phyloP scores from a whole-genome alignment of 53 echinoderm and acorn worm species.

The Apostichopus leukothele region DNA sequence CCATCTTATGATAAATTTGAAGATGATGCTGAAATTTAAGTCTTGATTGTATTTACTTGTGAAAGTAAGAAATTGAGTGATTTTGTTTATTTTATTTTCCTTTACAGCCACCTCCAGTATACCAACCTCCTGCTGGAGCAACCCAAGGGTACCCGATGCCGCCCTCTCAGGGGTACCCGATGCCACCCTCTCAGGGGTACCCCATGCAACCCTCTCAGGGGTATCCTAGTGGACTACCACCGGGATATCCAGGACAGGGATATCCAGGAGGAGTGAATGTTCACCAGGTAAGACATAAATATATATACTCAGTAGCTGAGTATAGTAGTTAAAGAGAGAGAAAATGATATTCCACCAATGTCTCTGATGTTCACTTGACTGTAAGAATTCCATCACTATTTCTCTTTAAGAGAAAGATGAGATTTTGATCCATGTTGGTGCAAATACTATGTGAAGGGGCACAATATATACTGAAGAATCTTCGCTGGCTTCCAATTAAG shows the following conservation, averaged over 20 bases:
- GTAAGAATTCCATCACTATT: background rate
- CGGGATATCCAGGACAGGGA: background rate
- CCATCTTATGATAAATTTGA: background rate
- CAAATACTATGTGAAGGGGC: no score
- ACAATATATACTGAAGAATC: no score
- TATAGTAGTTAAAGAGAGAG: background rate
- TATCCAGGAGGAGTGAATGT: background rate
- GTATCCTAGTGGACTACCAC: constrained; percentile 1
- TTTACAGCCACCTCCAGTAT: background rate
- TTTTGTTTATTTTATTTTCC: no score
- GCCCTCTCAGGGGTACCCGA: background rate
- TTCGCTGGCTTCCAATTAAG: no score
- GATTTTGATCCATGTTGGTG: no score
- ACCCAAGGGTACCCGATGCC: background rate
- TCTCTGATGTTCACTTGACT: background rate
- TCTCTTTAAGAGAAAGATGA: background rate
- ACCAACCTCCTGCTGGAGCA: constrained; percentile 6
- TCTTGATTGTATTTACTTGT: background rate
- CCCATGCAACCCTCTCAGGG: background rate
- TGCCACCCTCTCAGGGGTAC: constrained; percentile 6
- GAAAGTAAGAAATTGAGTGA: no score
- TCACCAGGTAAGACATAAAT: background rate
- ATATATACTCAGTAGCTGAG: background rate
- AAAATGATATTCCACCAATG: background rate
- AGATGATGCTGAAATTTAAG: background rate